Base-by-base conservation (phyloP, 2,888 invertebrate genomes). In the Teleogryllus oceanicus region DNA sequence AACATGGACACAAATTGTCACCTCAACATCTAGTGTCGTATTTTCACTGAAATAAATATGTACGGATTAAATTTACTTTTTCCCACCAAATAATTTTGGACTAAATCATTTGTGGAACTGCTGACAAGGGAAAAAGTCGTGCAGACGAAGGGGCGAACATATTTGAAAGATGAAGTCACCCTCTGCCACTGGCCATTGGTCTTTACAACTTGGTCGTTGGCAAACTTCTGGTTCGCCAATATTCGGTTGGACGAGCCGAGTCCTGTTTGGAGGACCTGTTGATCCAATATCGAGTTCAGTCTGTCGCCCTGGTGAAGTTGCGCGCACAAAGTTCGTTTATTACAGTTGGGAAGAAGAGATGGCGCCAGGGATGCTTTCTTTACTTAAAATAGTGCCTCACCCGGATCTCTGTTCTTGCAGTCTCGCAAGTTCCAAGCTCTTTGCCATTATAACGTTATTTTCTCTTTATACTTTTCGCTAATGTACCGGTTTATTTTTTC, bases 231-330 rank as follows among this genome's bases (percentile, higher is more conserved):
- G 16, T 62, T 37, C 37, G 37, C 37, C 62, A 62, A 62, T 62
- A 62, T 62, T 18, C 62, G 16, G n/a, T 62, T n/a, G 62, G 62
- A 13, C 62, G 62, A 62, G 62, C 62, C 13, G 16, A 10, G 37
- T 8, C 37, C 8, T 37, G 5, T 18, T 0, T 62, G 16, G n/a
- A 11, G 62, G 62, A 62, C 62, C 62, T 62, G 62, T 62, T 62
- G 62, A 62, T 62, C 62, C 62, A 62, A 62, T 62, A 62, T 62
- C 62, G 62, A 62, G 62, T 62, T 62, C n/a, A 62, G 62, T 62
- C 62, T 8, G 13, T 62, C n/a, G 62, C 62, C 16, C n/a, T 11
- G 62, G 13, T 12, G 62, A 62, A 62, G 62, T 62, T 62, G 13
- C 8, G 62, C 13, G 62, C 16, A 62, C 62, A 62, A 62, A 62